A percentile compares a stretch with the other conserved stretches of the same genome.
These are phyloP conservation scores for Branchellion lobata DNA, from an alignment of 2,888 invertebrate species.

Conservation along the genomic window DNA sequence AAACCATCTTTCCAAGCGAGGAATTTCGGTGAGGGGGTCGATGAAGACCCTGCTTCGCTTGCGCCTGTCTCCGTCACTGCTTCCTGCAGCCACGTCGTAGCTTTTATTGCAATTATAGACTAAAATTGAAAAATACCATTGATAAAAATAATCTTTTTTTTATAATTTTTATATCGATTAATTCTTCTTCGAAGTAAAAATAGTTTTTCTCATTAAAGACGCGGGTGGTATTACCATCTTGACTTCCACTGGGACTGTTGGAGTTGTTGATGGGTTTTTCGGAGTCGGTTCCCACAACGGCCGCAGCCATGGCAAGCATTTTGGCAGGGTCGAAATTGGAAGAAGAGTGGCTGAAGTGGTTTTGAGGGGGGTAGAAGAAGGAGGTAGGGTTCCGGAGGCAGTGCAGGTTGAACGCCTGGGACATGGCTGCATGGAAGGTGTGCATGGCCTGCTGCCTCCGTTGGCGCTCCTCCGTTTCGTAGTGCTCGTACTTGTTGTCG, in stretches of 20 bases:
- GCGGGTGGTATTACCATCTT: slow-evolving; percentile 40
- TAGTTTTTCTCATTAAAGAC: too few relatives aligned
- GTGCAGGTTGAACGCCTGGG: slow-evolving; percentile 52
- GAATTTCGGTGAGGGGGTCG: slow-evolving; percentile 95
- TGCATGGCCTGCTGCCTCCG: slow-evolving; percentile 37
- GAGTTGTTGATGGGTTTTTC: neutral
- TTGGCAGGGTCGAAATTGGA: slow-evolving; percentile 21
- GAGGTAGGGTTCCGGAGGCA: slow-evolving; percentile 49
- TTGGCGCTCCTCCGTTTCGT: slow-evolving; percentile 2
- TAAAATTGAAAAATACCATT: neutral
- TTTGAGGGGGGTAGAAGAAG: slow-evolving; percentile 40
- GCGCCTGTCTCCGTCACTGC: slow-evolving; percentile 73
- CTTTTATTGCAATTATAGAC: neutral
- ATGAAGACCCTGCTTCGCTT: slow-evolving; percentile 97
- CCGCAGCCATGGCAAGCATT: slow-evolving; percentile 35
- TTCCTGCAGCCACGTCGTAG: slow-evolving; percentile 19
- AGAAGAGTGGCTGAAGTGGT: neutral
- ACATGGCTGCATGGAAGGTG: slow-evolving; percentile 51
- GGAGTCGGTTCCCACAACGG: neutral
- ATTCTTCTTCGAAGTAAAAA: too few relatives aligned
- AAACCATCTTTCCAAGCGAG: slow-evolving; percentile 76
- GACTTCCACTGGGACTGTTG: slow-evolving; percentile 39
- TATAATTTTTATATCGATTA: neutral
- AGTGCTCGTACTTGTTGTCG: neutral
- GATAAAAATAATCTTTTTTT: neutral